Percentiles rank a stretch among this genome's conserved stretches.
Conservation (phyloP, 2,113 vertebrate genomes). For the Sinocyclocheilus maitianheensis region DNA sequence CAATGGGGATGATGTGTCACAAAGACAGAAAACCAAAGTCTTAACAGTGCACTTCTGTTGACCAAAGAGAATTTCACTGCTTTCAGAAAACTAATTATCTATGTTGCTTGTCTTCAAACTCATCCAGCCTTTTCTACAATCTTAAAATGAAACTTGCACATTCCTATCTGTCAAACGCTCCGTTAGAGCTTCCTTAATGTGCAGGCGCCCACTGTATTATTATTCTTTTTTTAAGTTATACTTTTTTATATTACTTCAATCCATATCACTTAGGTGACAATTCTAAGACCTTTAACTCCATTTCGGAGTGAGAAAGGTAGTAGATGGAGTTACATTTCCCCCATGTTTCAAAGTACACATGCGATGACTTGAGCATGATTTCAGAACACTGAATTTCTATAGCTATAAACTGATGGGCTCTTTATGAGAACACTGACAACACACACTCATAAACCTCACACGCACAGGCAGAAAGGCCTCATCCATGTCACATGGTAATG, state of each 20-base stretch:
- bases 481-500: conserved; percentile 1
- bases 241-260: conserved; percentile 8
- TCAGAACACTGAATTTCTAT: not conserved
- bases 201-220: not conserved
- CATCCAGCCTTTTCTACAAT: not conserved
- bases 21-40: too few relatives aligned
- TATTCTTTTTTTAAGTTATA: not conserved
- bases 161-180: not conserved
- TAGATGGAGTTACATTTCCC: not conserved
- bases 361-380: not conserved
- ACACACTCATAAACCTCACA: not conserved
- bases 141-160: not conserved
- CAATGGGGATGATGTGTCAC: not conserved
- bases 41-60: not conserved
- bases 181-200: not conserved
- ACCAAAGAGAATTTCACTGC: not conserved
- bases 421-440: not conserved
- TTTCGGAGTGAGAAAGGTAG: not conserved
- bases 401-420: conserved; percentile 5
- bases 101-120: not conserved
- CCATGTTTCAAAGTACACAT: not conserved
- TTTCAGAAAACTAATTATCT: not conserved
- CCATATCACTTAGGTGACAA: conserved; percentile 19
- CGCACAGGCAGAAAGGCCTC: not conserved
- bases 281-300: not conserved